Percentiles rank a stretch among this genome's conserved stretches.
These are phyloP conservation scores for Argyrosomus regius DNA, from an alignment of 2,797 vertebrate genomes.

Conservation along the genomic window DNA sequence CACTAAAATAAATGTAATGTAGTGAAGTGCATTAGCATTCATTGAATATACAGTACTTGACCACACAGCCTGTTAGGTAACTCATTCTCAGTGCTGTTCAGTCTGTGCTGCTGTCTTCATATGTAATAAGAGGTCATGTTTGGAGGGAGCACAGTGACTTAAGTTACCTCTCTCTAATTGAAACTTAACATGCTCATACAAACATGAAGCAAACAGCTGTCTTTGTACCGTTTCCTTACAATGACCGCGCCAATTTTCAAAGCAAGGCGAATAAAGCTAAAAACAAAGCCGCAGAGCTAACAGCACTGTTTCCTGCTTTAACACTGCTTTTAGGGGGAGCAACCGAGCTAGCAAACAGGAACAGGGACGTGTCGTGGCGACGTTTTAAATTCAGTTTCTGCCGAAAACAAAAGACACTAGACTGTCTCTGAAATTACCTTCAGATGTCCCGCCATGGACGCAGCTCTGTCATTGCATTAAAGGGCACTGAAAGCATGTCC, in stretches of 20 bases:
- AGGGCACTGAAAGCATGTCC: conserved; percentile 41
- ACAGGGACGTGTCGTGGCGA: rapidly evolving
- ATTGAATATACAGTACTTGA: too few relatives aligned
- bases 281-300: neutral
- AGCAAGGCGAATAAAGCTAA: neutral
- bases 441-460: conserved; percentile 81
- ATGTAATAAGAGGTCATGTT: neutral
- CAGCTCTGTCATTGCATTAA: conserved; percentile 38
- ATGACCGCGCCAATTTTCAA: neutral
- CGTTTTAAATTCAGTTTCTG: neutral
- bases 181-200: neutral
- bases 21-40: too few relatives aligned
- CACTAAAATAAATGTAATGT: neutral
- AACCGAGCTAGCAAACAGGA: neutral
- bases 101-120: neutral
- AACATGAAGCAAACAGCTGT: neutral
- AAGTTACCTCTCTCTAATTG: neutral
- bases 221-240: neutral
- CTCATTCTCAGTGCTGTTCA: neutral
- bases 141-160: neutral
- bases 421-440: conserved; percentile 75
- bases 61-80: too few relatives aligned
- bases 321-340: neutral
- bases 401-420: neutral
- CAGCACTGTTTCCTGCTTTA: neutral